Evolutionary conservation across 2,888 invertebrate species (phyloP), one percentile per base, ranked within the genome.

Genomic region (Caenorhabditis wallacei): DNA sequence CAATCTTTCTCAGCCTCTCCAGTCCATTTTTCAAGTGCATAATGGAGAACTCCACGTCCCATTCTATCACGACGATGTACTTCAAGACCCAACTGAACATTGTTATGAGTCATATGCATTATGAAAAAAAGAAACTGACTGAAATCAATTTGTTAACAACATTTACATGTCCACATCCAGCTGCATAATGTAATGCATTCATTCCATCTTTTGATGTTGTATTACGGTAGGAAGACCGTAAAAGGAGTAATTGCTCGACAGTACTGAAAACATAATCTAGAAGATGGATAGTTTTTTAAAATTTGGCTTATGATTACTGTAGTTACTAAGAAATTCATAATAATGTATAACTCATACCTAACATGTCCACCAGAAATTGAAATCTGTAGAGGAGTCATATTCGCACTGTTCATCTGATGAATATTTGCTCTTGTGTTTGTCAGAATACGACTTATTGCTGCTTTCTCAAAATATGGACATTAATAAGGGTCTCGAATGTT

Each of bases 21-120:
- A 11, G 80, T 79, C 87, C 87, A 87, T 40, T 70, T 79, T 20
- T 82, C 84, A 11, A 87, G 82, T 2, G 85, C 83, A 53, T 80
- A 75, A 51, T 87, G 87, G 0, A 87, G 76, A 10, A 85, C 83
- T 46, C 85, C 82, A 24, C 82, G 78, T 0, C 85, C 85, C 24
- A 70, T 43, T 18, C 68, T 79, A 64, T 80, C 81, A 20, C 70
- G 61, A 0, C 82, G 80, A 18, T 79, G 61, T 10, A 85, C 76
- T 53, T 85, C 84, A 8, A 78, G 48, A 1, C 76, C 82, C n/a
- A 82, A 40, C 82, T 79, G 53, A 37, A 80, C 35, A 71, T 7
- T 5, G 18, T 30, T 13, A 53, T 13, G n/a, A n/a, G n/a, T n/a
- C n/a, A n/a, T 43, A 54, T 22, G 10, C 3, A 7, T 24, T 24